A percentile compares a stretch with the other conserved stretches of the same genome.
These are phyloP conservation scores for Tautogolabrus adspersus DNA, from an alignment of 2,113 vertebrate genomes.

Conservation along the genomic window DNA sequence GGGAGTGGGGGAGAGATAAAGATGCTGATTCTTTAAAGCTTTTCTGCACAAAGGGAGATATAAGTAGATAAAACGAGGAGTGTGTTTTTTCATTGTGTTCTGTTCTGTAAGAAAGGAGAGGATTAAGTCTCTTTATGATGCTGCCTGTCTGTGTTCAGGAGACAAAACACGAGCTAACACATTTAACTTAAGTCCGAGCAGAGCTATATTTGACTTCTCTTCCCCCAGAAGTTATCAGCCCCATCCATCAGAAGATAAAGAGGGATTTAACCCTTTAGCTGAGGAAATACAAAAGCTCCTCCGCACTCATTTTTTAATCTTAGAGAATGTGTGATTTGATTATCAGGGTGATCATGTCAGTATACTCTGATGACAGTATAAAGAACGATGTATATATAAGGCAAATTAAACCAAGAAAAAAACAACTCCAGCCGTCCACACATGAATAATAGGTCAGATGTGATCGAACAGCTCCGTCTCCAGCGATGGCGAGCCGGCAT, in stretches of 20 bases:
- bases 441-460: conserved; percentile 78
- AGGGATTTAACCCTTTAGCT: neutral
- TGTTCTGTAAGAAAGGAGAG: conserved; percentile 59
- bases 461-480: conserved; percentile 73
- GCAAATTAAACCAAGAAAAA: conserved; percentile 1
- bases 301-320: neutral
- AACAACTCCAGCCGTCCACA: conserved; percentile 29
- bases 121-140: conserved; percentile 66
- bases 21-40: conserved; percentile 79
- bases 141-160: conserved; percentile 58
- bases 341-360: neutral
- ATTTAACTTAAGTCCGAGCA: conserved; percentile 42
- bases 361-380: neutral
- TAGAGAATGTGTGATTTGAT: neutral
- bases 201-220: conserved; percentile 35
- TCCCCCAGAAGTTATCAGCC: conserved; percentile 5
- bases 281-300: neutral
- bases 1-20: conserved; percentile 75
- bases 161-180: conserved; percentile 57
- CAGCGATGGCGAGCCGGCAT: conserved; percentile 63
- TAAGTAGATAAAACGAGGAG: conserved; percentile 80
- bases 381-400: too few species aligned
- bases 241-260: neutral
- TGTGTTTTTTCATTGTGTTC: conserved; percentile 77
- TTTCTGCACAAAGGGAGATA: conserved; percentile 77